Evolutionary conservation across 53 echinoderm and acorn worm genomes (phyloP).

Genomic region (Antedon mediterranea): DNA sequence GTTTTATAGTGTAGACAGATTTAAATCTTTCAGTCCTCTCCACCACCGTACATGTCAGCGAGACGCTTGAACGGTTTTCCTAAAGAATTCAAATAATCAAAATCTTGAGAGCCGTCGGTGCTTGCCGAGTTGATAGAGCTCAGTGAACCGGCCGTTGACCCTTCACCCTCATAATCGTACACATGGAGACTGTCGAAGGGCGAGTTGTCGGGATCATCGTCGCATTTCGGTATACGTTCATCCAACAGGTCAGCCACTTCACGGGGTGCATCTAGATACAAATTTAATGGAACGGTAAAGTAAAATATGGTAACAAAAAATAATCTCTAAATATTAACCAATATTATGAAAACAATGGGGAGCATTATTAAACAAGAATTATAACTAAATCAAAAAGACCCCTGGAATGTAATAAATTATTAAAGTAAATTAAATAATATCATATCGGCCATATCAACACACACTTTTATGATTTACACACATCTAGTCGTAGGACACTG

Average conservation of each 20-base stretch:
- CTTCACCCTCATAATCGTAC: slow-evolving; percentile 6
- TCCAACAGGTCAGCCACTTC: not conserved
- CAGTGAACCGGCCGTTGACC: not conserved
- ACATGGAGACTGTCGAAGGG: not conserved
- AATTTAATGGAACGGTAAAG: no score
- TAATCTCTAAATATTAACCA: no score
- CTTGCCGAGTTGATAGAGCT: not conserved
- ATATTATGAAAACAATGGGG: no score
- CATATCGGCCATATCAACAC: no score
- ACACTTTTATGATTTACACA: no score
- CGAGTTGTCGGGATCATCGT: slow-evolving; percentile 3
- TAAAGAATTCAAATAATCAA: not conserved
- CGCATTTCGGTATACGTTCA: not conserved
- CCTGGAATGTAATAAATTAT: no score
- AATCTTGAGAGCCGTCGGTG: not conserved
- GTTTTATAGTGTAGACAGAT: not conserved
- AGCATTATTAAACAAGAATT: no score
- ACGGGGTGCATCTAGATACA: not conserved
- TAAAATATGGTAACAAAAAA: no score
- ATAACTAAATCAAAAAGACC: no score
- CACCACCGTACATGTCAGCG: slow-evolving; percentile 5
- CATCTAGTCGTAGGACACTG: no score
- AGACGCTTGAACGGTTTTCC: not conserved
- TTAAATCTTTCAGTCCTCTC: not conserved
- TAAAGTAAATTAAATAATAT: no score